A percentile compares a stretch with the other conserved stretches of the same genome.
phyloP scores from a whole-genome alignment of 2,797 vertebrate genomes.

The Sebastiscus albofasciatus region DNA sequence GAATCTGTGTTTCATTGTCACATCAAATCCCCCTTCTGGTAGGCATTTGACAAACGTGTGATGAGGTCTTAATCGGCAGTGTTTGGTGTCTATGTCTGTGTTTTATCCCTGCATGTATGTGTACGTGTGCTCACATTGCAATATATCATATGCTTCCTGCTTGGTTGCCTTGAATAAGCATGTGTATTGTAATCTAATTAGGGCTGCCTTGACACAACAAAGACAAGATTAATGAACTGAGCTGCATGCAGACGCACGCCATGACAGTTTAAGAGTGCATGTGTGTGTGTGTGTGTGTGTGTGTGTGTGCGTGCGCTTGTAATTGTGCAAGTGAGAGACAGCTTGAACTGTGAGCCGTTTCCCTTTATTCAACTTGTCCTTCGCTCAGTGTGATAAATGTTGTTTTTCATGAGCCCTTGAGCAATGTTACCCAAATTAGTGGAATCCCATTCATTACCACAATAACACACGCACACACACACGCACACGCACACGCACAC shows the following conservation, averaged over 20 bases:
- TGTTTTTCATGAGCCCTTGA: constrained; percentile 31
- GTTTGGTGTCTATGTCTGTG: not conserved
- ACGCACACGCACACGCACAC: not conserved
- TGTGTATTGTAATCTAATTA: constrained; percentile 61
- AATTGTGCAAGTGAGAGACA: constrained; percentile 20
- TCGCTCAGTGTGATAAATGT: constrained; percentile 26
- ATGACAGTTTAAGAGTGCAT: not conserved
- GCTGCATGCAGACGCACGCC: not conserved
- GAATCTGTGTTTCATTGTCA: constrained; percentile 41
- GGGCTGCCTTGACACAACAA: constrained; percentile 39
- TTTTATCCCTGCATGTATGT: not conserved
- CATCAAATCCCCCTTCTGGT: constrained; percentile 25
- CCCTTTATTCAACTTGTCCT: constrained; percentile 27
- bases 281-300: not conserved
- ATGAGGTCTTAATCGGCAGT: constrained; percentile 14
- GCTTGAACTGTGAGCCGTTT: constrained; percentile 21
- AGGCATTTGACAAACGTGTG: constrained; percentile 5
- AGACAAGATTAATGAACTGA: constrained; percentile 56
- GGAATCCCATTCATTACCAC: constrained; percentile 3
- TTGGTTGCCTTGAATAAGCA: constrained; percentile 24
- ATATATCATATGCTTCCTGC: constrained; percentile 31
- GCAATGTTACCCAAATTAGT: constrained; percentile 24
- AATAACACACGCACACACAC: not conserved
- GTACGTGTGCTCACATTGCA: not conserved
- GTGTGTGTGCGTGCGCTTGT: not conserved